Evolutionary conservation across 2,797 vertebrate genomes (phyloP), one percentile per base, ranked within the genome.

Genomic region (Scomberomorus guttatus): DNA sequence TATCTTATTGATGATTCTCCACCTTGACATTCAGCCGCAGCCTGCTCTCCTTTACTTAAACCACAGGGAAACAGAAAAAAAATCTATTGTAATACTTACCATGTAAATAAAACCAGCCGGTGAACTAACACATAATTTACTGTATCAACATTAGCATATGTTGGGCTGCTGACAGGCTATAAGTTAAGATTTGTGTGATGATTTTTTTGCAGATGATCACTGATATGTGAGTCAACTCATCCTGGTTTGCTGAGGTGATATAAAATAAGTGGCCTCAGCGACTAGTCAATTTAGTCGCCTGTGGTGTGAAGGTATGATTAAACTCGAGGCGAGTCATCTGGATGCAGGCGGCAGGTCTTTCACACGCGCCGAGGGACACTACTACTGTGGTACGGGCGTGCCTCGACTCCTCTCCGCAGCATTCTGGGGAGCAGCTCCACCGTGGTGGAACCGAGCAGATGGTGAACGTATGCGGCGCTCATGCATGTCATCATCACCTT

Each of bases 401-500:
- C 86, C 77, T 86, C 3, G 24, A 77, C 85, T 90, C 75, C 81
- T 75, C 87, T 81, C 86, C 50, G 82, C 84, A 79, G 83, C 83
- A 81, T 61, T 67, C 86, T 69, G 83, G 72, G 78, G 59, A 81
- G 83, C 83, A 63, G 72, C 87, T 89, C 84, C 90, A 84, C 61
- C 65, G 25, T 44, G 83, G 72, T 72, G 84, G 87, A 92, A 91
- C 84, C n/a, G 82, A 93, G 87, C 93, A 95, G 94, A 94, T 94
- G 93, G 93, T 61, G 83, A 91, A 93, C 86, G 93, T 92, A 92
- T 87, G 92, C 83, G 51, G 88, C 77, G 44, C 88, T 92, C 92
- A 85, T 88, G 90, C 93, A 90, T 92, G 91, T 89, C 93, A 94
- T 94, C 92, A 92, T 94, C 91, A 91, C 92, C 90, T 94, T 92